phyloP scores from a whole-genome alignment of 2,888 invertebrate genomes.

The Pristionchus mayeri region DNA sequence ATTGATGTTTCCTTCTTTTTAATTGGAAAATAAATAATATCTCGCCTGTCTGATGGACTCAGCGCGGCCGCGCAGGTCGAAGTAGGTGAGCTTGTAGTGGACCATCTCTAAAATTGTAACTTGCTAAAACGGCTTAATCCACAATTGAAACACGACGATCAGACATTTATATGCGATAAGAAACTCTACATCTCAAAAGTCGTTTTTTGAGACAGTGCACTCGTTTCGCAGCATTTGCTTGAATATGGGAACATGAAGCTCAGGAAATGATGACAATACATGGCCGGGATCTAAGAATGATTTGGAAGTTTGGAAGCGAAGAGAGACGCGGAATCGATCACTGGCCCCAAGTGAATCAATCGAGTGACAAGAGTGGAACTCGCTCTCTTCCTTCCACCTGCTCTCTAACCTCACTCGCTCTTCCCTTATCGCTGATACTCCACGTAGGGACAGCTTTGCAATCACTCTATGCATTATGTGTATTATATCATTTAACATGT shows the following conservation, averaged over 20 bases:
- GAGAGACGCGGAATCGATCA: constrained; percentile 15
- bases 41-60: constrained; percentile 37
- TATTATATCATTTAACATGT: background rate
- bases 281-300: too few relatives aligned
- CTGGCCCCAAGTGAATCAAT: background rate
- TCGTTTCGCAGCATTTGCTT: too few relatives aligned
- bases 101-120: background rate
- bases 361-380: background rate
- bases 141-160: too few relatives aligned
- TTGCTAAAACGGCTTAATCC: too few relatives aligned
- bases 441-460: too few relatives aligned
- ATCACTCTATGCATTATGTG: background rate
- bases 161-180: too few relatives aligned
- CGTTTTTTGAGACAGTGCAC: too few relatives aligned
- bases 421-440: background rate
- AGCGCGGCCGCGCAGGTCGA: constrained; percentile 42
- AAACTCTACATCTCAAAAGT: too few relatives aligned
- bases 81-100: constrained; percentile 43
- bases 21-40: too few relatives aligned
- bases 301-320: background rate
- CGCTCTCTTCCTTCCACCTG: background rate
- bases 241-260: too few relatives aligned
- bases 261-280: background rate
- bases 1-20: too few relatives aligned
- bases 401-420: background rate